Evolutionary conservation across 2,797 vertebrate species (phyloP), one percentile per base, ranked within the genome.

Genomic region (Podarcis lilfordi): DNA sequence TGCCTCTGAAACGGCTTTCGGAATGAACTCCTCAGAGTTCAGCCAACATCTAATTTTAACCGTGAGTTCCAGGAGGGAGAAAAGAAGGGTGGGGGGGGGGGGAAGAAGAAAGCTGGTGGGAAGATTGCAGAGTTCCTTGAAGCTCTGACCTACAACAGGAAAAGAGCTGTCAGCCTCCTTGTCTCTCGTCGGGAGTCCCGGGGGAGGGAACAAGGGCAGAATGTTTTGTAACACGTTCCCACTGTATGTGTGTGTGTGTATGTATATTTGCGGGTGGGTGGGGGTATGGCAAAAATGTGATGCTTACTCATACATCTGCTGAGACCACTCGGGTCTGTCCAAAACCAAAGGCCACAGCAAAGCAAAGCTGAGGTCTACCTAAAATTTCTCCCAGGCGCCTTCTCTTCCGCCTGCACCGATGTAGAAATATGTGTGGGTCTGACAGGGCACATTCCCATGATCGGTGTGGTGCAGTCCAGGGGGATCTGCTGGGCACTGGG

Each of bases 101-200:
- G n/a, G n/a, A n/a, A 96, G 96, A 81, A 94, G 95, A 96, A 76
- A 96, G 96, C 97, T 95, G 98, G 98, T 99, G 98, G 98, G 98
- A 99, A 99, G 98, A 97, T 97, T 98, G 98, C 97, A 97, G 97
- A 97, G 97, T 97, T 97, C 96, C 97, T 97, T 97, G 97, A 98
- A 97, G 96, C 96, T 96, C 97, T 99, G 98, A 99, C 98, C 98
- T 97, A 97, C 94, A 96, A 98, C 98, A 98, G 97, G 98, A 98
- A 98, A 97, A 98, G 96, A 96, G 97, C 97, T 97, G 97, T 97
- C 97, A 97, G 97, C 96, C 97, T 97, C 96, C 96, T 93, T 97
- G 97, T 97, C 97, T 97, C 97, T 97, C 96, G 95, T 95, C 95
- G 96, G 95, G 95, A 97, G 97, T 98, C 97, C 96, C 96, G 95